phyloP scores from a whole-genome alignment of 2,888 invertebrate genomes.

The Caenorhabditis sp. region DNA sequence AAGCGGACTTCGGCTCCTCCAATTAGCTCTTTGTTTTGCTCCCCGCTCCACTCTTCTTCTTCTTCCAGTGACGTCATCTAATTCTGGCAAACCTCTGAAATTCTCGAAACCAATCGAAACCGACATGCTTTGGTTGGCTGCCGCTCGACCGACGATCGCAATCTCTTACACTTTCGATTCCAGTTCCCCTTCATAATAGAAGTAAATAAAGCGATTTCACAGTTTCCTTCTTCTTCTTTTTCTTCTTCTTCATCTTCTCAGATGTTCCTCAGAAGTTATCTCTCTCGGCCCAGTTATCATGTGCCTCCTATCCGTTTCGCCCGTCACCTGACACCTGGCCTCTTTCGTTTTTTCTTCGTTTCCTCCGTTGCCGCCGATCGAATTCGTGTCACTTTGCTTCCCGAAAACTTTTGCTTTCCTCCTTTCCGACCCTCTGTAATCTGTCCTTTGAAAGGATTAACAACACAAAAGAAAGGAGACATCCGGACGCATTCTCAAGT shows the following conservation, averaged over 20 bases:
- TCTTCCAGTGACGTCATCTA: not conserved
- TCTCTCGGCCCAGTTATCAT: conserved; percentile 4
- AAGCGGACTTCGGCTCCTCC: not conserved
- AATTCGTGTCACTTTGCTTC: not conserved
- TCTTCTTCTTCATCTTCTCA: not conserved
- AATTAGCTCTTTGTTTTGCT: not conserved
- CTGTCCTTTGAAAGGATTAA: not conserved
- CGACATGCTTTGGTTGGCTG: not conserved
- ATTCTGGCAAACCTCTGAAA: not conserved
- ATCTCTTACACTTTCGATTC: conserved; percentile 3
- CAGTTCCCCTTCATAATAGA: not conserved
- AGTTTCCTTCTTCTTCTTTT: not conserved
- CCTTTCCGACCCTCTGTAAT: too few species aligned
- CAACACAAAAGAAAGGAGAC: not conserved
- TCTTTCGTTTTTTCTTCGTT: not conserved
- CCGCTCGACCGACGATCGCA: not conserved
- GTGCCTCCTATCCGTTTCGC: not conserved
- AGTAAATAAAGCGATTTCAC: too few species aligned
- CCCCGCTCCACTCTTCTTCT: not conserved
- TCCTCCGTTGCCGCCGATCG: not conserved
- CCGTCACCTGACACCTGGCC: conserved; percentile 9
- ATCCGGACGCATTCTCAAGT: not conserved
- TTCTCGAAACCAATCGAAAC: not conserved
- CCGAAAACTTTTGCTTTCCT: not conserved
- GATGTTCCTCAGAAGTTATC: not conserved